Evolutionary conservation across 2,797 vertebrate species (phyloP), one percentile per base, ranked within the genome.

Genomic region (Lerista edwardsae): DNA sequence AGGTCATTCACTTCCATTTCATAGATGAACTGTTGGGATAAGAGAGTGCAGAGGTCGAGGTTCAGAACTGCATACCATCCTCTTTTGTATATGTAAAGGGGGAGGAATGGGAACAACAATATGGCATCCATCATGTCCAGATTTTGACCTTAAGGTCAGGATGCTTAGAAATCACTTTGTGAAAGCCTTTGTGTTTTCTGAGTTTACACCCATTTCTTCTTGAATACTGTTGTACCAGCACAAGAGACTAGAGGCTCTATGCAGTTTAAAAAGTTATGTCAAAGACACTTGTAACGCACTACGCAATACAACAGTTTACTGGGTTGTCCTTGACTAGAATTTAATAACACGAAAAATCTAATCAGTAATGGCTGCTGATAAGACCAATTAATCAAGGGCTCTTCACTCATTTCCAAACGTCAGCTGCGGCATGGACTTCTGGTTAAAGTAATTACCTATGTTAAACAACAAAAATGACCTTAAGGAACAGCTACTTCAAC

Each of bases 391-490:
- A 71, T 71, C 68, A 71, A 41, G 36, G 68, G 25, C 68, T 71
- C 21, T 21, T 71, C 68, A 34, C 34, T 41, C 36, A 21, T 71
- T 71, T 71, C 23, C 68, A 10, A 39, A 34, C 36, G 68, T 71
- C 68, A 71, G 68, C 68, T 36, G 68, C 68, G 36, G 36, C 68
- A 41, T 71, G 68, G 68, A 71, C 68, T 71, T 71, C 68, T 71
- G 68, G 68, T 71, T 71, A 71, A 71, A 71, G 68, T 71, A 41
- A 71, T 71, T 71, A 71, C 68, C 36, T 71, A 71, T 41, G 39
- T 71, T 71, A 71, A 71, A 41, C 68, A 71, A 71, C 68, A 41
- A 39, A 41, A 71, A 39, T 71, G 68, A 71, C 68, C 68, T 71
- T 41, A 71, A 71, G 68, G 68, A 71, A 71, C 9, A 10, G 68